Evolutionary conservation across 2,888 invertebrate species (phyloP), one percentile per base, ranked within the genome.

Genomic region (Hirtodrosophila confusa): DNA sequence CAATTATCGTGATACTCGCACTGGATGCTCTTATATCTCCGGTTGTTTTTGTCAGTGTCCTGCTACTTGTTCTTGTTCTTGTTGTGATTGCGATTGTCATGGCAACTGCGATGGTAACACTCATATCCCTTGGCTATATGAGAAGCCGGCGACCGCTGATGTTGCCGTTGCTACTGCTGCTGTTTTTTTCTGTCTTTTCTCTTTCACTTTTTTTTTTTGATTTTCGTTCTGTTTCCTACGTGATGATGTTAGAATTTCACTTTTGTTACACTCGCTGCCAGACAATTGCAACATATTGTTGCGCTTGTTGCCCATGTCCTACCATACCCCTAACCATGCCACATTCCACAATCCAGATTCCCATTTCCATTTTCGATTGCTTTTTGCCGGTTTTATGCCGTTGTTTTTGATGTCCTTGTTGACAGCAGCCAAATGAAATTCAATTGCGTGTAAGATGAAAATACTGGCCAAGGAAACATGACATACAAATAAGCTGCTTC

Each of bases 201-300:
- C 31, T 41, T 57, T 49, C 55, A n/a, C n/a, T n/a, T n/a, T 60
- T 27, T 35, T 27, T 17, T 53, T 36, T 49, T 44, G 39, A 45
- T 51, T 31, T 62, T 12, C 31, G 61, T 53, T 47, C 55, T 37
- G 58, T 47, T 45, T 61, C 29, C 65, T 74, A 78, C 79, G 74
- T 78, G 86, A 69, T 62, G 83, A 69, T 78, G 80, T 73, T 79
- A 73, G 69, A 77, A 76, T 69, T 77, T 75, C 77, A 75, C 80
- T 77, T 70, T 75, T 80, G 78, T 69, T 70, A 45, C 70, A 69
- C 58, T 70, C 50, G 60, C 78, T 69, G 62, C 48, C 56, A 68
- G 73, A 75, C 73, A 80, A 78, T 80, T 75, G 70, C 67, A 75
- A 78, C 86, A 86, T 80, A 83, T 78, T 86, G 80, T 83, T 78